Percentiles rank a stretch among this genome's conserved stretches.
These are phyloP conservation scores for Grammomys surdaster DNA, from an alignment of 2,113 vertebrate genomes.

Conservation along the genomic window DNA sequence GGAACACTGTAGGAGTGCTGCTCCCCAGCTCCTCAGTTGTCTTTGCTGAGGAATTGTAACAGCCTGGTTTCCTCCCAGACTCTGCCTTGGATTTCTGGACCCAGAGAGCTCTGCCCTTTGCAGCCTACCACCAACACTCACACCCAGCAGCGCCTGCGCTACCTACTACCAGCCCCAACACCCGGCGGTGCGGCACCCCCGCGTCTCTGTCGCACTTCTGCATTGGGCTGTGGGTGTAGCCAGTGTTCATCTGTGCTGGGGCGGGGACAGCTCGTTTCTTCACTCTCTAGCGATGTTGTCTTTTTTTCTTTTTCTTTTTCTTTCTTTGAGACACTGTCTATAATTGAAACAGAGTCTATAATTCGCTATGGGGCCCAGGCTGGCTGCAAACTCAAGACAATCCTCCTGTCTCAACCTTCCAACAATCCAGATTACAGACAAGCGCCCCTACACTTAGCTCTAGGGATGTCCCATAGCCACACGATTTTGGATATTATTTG, in stretches of 20 bases:
- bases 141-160: too few species aligned
- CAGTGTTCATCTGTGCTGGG: neutral
- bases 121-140: neutral
- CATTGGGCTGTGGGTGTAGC: neutral
- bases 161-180: neutral
- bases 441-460: neutral
- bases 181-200: neutral
- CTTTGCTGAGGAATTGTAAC: neutral
- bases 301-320: neutral
- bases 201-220: neutral
- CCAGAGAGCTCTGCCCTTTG: fast-evolving
- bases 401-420: neutral
- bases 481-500: neutral
- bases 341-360: neutral
- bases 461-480: too few species aligned
- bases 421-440: neutral
- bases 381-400: neutral
- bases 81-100: neutral
- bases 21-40: fast-evolving
- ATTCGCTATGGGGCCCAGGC: neutral
- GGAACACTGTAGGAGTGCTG: too few species aligned
- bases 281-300: neutral
- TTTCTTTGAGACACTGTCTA: neutral
- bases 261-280: neutral
- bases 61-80: neutral